Evolutionary conservation across 1,140 invertebrate species (phyloP), one percentile per base, ranked within the genome.

Genomic region (Penaeus chinensis): DNA sequence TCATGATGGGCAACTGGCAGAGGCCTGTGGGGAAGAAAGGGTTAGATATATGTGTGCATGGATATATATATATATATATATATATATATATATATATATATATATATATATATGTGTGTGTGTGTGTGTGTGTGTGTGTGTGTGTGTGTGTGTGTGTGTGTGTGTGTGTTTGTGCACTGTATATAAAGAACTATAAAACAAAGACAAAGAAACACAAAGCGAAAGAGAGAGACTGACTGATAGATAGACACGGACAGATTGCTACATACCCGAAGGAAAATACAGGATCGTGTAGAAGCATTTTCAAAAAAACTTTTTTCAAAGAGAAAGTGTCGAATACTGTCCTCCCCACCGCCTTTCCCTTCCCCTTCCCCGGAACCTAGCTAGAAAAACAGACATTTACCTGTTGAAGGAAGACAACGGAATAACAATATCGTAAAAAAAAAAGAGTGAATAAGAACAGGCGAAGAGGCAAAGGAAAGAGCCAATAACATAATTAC

Each of bases 41-140:
- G 32, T 32, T 32, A 2, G 32, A 2, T 71, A 27, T 71, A 71
- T 71, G n/a, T 27, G n/a, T 71, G n/a, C n/a, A 71, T 71, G n/a
- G 19, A 71, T 71, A 71, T 71, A 71, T 71, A 71, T 71, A 27
- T 71, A 71, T 71, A 71, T 71, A 71, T 71, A 71, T 71, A 71
- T 71, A 71, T 71, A 71, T 71, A 71, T 71, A 71, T 71, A 71
- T 71, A 71, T 71, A 71, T 71, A 71, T 71, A 71, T 71, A 71
- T 71, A 71, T 71, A 71, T 71, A 71, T 71, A 71, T 71, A 71
- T 71, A 71, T 71, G 69, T 71, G n/a, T 71, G 37, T 71, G 37
- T n/a, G 37, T 71, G 37, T 71, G 37, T n/a, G 37, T 74, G 69
- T 74, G 69, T 74, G 69, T 27, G 37, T 74, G 69, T 74, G n/a